A percentile compares a stretch with the other conserved stretches of the same genome.
Conservation (phyloP, 2,113 vertebrate genomes). For the Danionella cerebrum region DNA sequence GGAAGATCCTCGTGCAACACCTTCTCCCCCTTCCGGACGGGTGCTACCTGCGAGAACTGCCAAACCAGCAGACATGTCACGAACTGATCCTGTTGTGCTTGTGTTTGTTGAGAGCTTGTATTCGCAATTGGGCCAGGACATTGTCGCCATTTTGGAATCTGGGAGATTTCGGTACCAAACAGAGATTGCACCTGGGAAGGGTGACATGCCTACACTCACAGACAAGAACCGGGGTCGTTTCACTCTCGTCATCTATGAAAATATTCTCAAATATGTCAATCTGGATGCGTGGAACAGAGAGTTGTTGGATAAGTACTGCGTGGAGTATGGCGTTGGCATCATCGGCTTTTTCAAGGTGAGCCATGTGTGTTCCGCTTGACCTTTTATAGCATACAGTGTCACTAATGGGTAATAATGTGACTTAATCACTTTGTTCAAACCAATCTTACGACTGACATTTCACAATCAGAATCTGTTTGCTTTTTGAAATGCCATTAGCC, state of each 20-base stretch:
- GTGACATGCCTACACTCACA: conserved; percentile 82
- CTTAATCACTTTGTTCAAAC: not conserved
- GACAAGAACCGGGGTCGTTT: conserved; percentile 82
- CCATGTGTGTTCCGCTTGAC: not conserved
- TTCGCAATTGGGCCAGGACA: conserved; percentile 83
- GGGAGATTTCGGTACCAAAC: conserved; percentile 83
- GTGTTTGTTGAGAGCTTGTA: conserved; percentile 87
- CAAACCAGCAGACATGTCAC: conserved; percentile 64
- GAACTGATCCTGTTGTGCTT: conserved; percentile 78
- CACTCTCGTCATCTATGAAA: conserved; percentile 79
- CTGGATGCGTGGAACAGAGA: conserved; percentile 84
- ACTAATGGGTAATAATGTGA: not conserved
- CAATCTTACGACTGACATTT: not conserved
- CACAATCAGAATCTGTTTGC: not conserved
- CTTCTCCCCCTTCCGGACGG: conserved; percentile 57
- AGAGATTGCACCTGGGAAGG: conserved; percentile 80
- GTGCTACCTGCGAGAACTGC: conserved; percentile 68
- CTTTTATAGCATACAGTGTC: not conserved
- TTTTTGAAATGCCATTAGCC: not conserved
- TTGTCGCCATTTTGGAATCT: conserved; percentile 82
- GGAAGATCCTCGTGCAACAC: conserved; percentile 67
- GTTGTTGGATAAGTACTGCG: conserved; percentile 84
- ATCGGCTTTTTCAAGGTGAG: conserved; percentile 83
- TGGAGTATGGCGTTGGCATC: conserved; percentile 82
- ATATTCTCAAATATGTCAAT: conserved; percentile 84